These are phyloP conservation scores for Gephyroberyx darwinii DNA, from an alignment of 2,797 vertebrate genomes.

Conservation along the genomic window DNA sequence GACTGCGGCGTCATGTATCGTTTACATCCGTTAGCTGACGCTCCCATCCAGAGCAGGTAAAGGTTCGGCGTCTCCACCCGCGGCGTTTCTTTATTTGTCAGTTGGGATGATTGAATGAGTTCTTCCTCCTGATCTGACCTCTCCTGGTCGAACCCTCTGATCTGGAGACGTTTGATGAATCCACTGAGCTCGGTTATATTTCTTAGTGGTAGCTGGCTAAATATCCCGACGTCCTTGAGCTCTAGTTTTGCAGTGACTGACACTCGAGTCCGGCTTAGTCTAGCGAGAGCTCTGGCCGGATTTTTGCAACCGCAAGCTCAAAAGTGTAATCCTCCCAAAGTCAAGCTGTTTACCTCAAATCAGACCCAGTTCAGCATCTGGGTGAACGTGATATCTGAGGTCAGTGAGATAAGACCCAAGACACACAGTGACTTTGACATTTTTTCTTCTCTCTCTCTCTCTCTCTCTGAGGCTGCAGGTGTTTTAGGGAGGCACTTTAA, in stretches of 20 bases:
- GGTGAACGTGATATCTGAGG: slow-evolving; percentile 53
- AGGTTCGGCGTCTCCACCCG: no score
- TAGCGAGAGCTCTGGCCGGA: slow-evolving; percentile 7
- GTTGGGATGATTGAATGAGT: neutral
- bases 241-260: slow-evolving; percentile 22
- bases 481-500: slow-evolving; percentile 33
- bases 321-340: slow-evolving; percentile 57
- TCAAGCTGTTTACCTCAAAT: slow-evolving; percentile 50
- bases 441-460: slow-evolving; percentile 9
- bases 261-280: slow-evolving; percentile 44
- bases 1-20: neutral
- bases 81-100: no score
- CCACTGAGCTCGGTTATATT: slow-evolving; percentile 6
- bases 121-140: neutral
- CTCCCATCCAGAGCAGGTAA: neutral
- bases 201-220: slow-evolving; percentile 11
- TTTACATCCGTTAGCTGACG: slow-evolving; percentile 3
- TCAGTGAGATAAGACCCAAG: slow-evolving; percentile 53
- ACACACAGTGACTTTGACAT: slow-evolving; percentile 45
- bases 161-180: neutral
- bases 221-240: slow-evolving; percentile 38
- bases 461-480: slow-evolving; percentile 29
- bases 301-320: slow-evolving; percentile 43
- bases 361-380: slow-evolving; percentile 53
- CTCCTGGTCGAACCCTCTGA: neutral